Evolutionary conservation across 2,113 vertebrate species (phyloP), one percentile per base, ranked within the genome.

Genomic region (Glareola pratincola): DNA sequence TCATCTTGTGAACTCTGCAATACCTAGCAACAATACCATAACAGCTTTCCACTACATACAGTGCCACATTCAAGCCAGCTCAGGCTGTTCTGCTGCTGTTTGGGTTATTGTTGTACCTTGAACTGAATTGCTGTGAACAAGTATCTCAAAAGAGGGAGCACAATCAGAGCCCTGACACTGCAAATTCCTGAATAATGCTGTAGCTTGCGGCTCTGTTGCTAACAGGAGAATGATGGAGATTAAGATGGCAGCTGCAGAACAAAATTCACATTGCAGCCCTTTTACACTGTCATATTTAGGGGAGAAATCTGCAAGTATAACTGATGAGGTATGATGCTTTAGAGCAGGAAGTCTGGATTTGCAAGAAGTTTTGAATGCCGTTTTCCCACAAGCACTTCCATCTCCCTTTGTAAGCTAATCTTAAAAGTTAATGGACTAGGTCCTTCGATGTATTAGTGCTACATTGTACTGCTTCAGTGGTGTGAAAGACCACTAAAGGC

Each of bases 261-360:
- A 85, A 92, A 93, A 83, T 69, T 90, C 41, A 64, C 62, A 90
- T 91, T 79, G 67, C 84, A 94, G 74, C 50, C 50, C 92, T 96
- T 92, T 72, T 39, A 48, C 45, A n/a, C 53, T 69, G 72, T 79
- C 24, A 23, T 76, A 64, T 73, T 76, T 73, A 81, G 89, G 71
- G 88, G n/a, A 91, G 45, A 29, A 60, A 66, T 48, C 37, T 76
- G 9, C 84, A 37, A 64, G 74, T 72, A n/a, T 68, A 53, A 60
- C 66, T 68, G 81, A 67, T 50, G 85, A 92, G 63, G 39, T 88
- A 53, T 88, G 85, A 69, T 69, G 81, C 45, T 79, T 85, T 23
- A 93, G 54, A 78, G 71, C 45, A 83, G 81, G 66, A 80, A 57
- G 71, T 73, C 50, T 85, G 92, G 74, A 77, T 96, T 76, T 92